These are phyloP conservation scores for Callopanchax toddi DNA, from an alignment of 2,113 vertebrate species.

Conservation along the genomic window DNA sequence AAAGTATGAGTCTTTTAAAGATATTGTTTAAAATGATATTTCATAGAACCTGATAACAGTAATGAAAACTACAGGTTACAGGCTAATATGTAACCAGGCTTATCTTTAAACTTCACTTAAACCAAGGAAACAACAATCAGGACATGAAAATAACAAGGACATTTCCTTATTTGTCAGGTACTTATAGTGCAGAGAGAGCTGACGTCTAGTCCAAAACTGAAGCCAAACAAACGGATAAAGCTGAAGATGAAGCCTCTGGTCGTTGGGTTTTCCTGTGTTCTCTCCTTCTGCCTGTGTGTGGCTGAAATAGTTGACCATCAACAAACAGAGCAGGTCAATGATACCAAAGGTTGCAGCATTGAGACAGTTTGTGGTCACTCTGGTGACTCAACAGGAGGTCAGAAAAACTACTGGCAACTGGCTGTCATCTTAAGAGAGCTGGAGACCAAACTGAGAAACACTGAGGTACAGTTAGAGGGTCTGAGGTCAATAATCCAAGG, in stretches of 20 bases:
- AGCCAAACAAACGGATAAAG: neutral
- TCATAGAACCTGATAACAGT: no score
- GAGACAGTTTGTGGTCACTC: neutral
- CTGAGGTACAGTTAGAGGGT: slow-evolving; percentile 11
- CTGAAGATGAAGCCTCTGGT: slow-evolving; percentile 27
- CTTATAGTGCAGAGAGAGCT: neutral
- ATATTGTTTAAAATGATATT: no score
- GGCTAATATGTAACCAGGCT: no score
- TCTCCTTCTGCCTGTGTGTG: neutral
- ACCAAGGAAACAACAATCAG: no score
- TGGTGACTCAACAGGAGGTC: no score
- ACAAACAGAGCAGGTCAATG: neutral
- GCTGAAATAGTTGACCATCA: neutral
- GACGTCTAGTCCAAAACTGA: slow-evolving; percentile 1
- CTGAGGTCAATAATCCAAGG: slow-evolving; percentile 2
- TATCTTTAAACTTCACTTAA: no score
- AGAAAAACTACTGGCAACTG: no score
- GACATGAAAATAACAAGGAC: neutral
- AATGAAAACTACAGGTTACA: no score
- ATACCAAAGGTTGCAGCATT: rapidly evolving
- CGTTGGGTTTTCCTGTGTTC: neutral
- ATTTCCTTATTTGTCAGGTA: slow-evolving; percentile 7
- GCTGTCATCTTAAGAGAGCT: slow-evolving; percentile 29
- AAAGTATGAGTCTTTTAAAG: no score
- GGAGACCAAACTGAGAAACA: slow-evolving; percentile 9